Base-by-base conservation (phyloP, 1,140 invertebrate genomes). In the Phthorimaea operculella region DNA sequence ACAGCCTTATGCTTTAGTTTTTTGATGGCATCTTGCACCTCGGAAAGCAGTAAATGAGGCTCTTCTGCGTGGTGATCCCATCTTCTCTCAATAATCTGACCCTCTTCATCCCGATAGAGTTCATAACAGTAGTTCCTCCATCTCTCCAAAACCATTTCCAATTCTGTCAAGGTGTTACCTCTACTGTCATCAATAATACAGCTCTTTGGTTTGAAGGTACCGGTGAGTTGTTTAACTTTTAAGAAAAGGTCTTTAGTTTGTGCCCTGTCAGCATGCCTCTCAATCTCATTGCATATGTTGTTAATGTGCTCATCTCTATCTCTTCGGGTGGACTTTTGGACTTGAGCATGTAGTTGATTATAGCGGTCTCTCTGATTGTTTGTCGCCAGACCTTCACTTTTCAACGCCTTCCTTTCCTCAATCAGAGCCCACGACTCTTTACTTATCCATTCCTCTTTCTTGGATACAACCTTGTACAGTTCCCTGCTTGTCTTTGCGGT, bases 191-290 rank as follows among this genome's bases (percentile, higher is more conserved):
- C 57, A 12, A 63, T 54, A 9, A 45, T 14, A 47, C 54, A 59
- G 28, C 16, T 33, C 17, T 48, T 53, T 10, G 51, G 47, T 42
- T 56, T 63, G 18, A 28, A 44, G 1, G 11, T 34, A 1, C 18
- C 28, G 4, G 51, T 57, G 9, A 60, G n/a, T 15, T 54, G 36
- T 45, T 49, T 52, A 1, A 60, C 52, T 48, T 60, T 60, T n/a
- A 18, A 15, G 17, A 53, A 53, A 5, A 60, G 59, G 36, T 51
- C 51, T 15, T 36, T 33, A 4, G 47, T 50, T 28, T 60, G 51
- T 1, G 16, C 15, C 51, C 39, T 60, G 6, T 33, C n/a, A 8
- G 55, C 42, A 54, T 57, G 51, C 6, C 21, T 5, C 33, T 60
- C 55, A 45, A 57, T 36, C 21, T 60, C 59, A 7, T 14, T 16